Evolutionary conservation across 1,140 invertebrate species (phyloP).

Genomic region (Bombus waltoni): DNA sequence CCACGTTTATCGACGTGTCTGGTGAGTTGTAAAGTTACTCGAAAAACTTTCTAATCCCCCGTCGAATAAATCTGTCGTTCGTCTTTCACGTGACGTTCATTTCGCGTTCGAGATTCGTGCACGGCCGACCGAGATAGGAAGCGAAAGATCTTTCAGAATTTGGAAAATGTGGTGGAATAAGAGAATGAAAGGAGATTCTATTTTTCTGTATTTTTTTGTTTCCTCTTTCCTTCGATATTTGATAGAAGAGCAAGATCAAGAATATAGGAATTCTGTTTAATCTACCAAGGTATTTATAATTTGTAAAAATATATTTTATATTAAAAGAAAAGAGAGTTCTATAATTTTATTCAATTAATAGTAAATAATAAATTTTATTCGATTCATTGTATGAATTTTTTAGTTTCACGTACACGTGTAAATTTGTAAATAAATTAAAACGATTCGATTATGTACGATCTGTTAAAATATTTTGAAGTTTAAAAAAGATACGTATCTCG

Average conservation of each 20-base stretch:
- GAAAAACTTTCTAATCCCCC: slow-evolving; percentile 25
- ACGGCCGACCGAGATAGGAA: background rate
- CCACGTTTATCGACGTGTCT: slow-evolving; percentile 89
- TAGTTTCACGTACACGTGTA: no score
- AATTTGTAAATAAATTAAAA: no score
- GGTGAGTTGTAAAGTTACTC: slow-evolving; percentile 83
- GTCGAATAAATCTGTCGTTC: slow-evolving; percentile 24
- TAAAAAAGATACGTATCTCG: background rate
- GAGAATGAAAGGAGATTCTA: background rate
- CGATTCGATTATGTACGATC: no score
- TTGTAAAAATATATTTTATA: background rate
- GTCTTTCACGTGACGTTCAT: slow-evolving; percentile 22
- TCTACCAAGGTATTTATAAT: background rate
- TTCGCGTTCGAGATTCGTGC: background rate
- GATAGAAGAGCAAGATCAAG: background rate
- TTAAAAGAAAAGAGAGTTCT: background rate
- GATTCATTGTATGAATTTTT: background rate
- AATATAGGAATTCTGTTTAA: no score
- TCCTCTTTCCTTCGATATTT: background rate
- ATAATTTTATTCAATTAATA: no score
- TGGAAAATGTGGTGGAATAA: background rate
- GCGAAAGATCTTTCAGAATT: background rate
- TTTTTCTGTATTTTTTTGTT: no score
- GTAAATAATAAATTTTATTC: background rate
- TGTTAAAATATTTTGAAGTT: background rate